Base-by-base conservation (phyloP, 2,113 vertebrate genomes). In the Ptilonorhynchus violaceus region DNA sequence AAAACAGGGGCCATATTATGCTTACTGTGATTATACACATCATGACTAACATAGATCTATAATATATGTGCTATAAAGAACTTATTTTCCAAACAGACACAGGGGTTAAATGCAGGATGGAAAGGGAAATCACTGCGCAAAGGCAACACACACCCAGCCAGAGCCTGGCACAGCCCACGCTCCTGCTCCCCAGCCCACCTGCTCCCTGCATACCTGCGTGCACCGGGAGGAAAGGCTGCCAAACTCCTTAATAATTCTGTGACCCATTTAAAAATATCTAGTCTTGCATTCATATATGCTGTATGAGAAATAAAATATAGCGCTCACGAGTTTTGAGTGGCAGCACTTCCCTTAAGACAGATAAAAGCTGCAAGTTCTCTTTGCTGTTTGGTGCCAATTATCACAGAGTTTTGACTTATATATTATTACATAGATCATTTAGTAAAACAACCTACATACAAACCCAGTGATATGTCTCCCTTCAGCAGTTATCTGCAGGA, bases 391-490 rank as follows among this genome's bases (percentile, higher is more conserved):
- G 85, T 93, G 88, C 88, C 92, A 93, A 86, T 92, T 95, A 93
- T 94, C 62, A 60, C 39, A 21, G 76, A 94, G 88, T 91, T 97
- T 92, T 83, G 93, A 95, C 95, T 97, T 96, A 85, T 84, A 55
- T 85, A 96, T 96, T 97, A 96, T 86, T 96, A 97, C 85, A 30
- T 42, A 95, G 92, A 96, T 84, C 95, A 93, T 77, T 96, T 96
- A 96, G 95, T 97, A 94, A 94, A 96, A 96, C 96, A 95, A 92
- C 92, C 88, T 84, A 47, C 82, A 70, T 56, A 33, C 50, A 83
- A 77, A 83, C 64, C 82, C 85, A 60, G 59, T 19, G 62, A 35
- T 75, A 31, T 7, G 56, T 44, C 92, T 95, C 83, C 68, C 69
- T 39, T 73, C 83, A 64, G 88, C 76, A 90, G 47, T 9, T 27